Base-by-base conservation (phyloP, 2,888 invertebrate genomes). In the Agelastica alni region DNA sequence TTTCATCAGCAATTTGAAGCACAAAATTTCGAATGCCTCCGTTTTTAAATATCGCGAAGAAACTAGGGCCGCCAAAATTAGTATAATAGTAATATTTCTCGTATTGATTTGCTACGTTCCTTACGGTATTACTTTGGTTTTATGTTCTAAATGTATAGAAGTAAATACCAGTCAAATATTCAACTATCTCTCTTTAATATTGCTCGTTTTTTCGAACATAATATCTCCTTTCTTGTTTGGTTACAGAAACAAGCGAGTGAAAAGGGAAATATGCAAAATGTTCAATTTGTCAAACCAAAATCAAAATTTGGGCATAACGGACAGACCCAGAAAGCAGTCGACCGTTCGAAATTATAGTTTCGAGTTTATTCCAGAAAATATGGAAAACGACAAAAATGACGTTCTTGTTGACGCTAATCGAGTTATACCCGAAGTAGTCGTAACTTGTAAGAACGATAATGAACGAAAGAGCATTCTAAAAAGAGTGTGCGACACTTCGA, bases 1-100 rank as follows among this genome's bases (percentile, higher is more conserved):
- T 57, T 83, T 85, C 71, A 89, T 91, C 68, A 87, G 86, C 56
- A 87, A 87, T 46, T 78, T 92, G 61, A 84, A 89, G 52, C 87
- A 89, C 73, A 83, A 91, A 46, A 88, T 93, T 59, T 90, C 92
- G 58, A 91, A 92, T 72, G 91, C 91, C 20, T 89, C 90, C 37
- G 80, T 91, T 58, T 91, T 92, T 77, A 83, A 88, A 69, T 91
- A 93, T 73, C 82, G 92, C 47, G 94, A 94, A 73, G 94, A 94
- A 78, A 90, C 92, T 63, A 84, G 93, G 61, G 92, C 94, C 1
- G 94, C 93, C 5, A 86, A 92, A 62, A 91, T 94, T 45, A 92
- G 92, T 70, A 86, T 87, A 41, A 75, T 90, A 58, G 90, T 91
- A 59, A 84, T 89, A 70, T 82, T 88, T 28, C 87, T 90, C 76